Evolutionary conservation across 2,888 invertebrate genomes (phyloP).

Genomic region (Pseudoips prasinana): DNA sequence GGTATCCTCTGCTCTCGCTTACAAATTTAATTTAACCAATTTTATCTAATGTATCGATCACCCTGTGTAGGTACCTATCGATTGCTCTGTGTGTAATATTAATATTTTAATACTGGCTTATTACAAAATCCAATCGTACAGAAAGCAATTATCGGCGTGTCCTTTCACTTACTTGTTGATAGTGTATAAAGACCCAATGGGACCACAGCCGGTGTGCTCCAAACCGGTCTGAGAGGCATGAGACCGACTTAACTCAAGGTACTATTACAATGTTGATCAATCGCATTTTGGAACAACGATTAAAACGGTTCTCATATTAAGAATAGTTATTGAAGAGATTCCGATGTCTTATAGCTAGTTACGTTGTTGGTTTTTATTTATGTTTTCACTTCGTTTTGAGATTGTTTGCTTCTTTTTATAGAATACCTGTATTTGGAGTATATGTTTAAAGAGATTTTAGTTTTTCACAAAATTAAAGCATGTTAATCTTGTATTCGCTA

Average conservation of each 20-base stretch:
- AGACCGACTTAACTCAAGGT: conserved; percentile 72
- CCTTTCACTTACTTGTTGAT: conserved; percentile 74
- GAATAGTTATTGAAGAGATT: conserved; percentile 29
- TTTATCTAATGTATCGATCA: too few species aligned
- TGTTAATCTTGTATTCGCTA: too few species aligned
- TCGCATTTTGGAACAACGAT: conserved; percentile 68
- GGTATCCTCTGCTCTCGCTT: too few species aligned
- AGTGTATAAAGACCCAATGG: conserved; percentile 56
- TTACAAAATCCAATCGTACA: conserved; percentile 67
- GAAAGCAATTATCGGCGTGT: conserved; percentile 74
- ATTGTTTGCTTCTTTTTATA: too few species aligned
- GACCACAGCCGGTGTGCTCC: conserved; percentile 67
- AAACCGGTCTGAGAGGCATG: conserved; percentile 75
- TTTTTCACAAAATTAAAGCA: too few species aligned
- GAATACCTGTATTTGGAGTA: too few species aligned
- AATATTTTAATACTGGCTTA: conserved; percentile 43
- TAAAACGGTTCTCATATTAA: conserved; percentile 50
- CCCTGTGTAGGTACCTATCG: too few species aligned
- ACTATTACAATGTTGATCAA: conserved; percentile 76
- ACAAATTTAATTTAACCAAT: too few species aligned
- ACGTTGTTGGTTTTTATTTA: neutral
- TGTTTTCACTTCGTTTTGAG: too few species aligned
- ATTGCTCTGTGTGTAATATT: too few species aligned
- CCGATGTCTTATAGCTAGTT: conserved; percentile 4
- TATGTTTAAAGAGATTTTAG: too few species aligned